Conservation (phyloP, 37 sponge, comb jelly and placozoan species). For the Tethya wilhelma region DNA sequence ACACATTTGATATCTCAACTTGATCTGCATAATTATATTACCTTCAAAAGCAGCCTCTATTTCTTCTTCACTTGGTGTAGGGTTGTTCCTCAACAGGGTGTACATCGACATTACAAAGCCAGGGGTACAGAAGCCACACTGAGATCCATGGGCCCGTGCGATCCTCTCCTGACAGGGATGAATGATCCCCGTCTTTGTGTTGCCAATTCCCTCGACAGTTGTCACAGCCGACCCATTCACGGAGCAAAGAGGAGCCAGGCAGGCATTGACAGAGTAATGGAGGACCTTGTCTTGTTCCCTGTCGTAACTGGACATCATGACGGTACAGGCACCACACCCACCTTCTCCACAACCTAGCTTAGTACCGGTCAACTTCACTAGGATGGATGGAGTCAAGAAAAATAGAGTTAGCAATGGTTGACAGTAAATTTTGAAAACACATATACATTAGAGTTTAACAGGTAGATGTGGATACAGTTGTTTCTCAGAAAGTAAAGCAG, state of each 20-base stretch:
- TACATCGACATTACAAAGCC: conserved; percentile 97
- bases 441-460: no score
- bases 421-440: no score
- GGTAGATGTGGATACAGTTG: no score
- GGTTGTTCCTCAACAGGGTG: conserved; percentile 82
- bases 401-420: no score
- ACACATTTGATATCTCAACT: no score
- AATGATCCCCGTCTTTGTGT: conserved; percentile 31
- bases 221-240: conserved; percentile 85
- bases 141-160: conserved; percentile 84
- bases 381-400: no score
- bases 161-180: conserved; percentile 90
- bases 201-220: conserved; percentile 93
- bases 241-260: conserved; percentile 81
- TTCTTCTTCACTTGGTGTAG: conserved; percentile 69
- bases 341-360: conserved; percentile 94
- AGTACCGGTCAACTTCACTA: conserved; percentile 81
- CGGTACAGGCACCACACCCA: conserved; percentile 95
- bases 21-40: no score
- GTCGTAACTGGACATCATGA: conserved; percentile 83
- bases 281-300: conserved; percentile 23
- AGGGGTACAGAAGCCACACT: conserved; percentile 96
- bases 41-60: conserved; percentile 89
- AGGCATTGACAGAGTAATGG: conserved; percentile 83
- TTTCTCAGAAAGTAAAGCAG: no score